These are phyloP conservation scores for Naja naja DNA, from an alignment of 2,113 vertebrate genomes.

Conservation along the genomic window DNA sequence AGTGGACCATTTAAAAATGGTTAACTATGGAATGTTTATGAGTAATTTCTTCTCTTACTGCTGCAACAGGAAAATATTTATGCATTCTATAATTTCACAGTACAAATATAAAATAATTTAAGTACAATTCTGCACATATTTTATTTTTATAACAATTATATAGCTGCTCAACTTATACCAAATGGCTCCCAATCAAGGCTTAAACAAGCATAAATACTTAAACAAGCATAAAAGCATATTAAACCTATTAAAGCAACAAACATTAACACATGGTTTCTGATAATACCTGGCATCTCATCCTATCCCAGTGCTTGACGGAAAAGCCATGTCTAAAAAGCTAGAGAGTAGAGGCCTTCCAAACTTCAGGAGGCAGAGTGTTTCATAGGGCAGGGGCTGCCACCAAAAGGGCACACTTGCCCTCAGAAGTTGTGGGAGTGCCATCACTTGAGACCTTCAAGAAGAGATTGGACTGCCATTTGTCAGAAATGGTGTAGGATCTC, in stretches of 20 bases:
- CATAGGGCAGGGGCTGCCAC: neutral
- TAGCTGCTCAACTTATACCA: neutral
- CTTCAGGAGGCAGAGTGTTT: neutral
- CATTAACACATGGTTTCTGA: no score
- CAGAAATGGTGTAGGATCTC: no score
- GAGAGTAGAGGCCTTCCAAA: neutral
- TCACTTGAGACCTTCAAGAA: no score
- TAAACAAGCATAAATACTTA: no score
- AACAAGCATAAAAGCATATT: no score
- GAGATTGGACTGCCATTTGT: no score
- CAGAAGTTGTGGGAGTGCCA: no score
- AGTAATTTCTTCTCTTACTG: neutral
- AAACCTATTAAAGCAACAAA: no score
- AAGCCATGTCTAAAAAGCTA: neutral
- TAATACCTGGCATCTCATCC: neutral
- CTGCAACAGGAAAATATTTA: neutral
- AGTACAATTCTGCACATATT: neutral
- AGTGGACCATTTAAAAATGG: constrained; percentile 20
- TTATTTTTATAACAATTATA: neutral
- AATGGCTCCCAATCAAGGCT: neutral
- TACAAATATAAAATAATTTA: neutral
- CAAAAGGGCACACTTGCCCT: neutral
- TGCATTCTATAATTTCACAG: neutral
- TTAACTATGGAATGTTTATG: neutral
- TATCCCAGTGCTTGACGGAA: neutral